These are phyloP conservation scores for Spialia ferax DNA, from an alignment of 2,888 invertebrate genomes.

Conservation along the genomic window DNA sequence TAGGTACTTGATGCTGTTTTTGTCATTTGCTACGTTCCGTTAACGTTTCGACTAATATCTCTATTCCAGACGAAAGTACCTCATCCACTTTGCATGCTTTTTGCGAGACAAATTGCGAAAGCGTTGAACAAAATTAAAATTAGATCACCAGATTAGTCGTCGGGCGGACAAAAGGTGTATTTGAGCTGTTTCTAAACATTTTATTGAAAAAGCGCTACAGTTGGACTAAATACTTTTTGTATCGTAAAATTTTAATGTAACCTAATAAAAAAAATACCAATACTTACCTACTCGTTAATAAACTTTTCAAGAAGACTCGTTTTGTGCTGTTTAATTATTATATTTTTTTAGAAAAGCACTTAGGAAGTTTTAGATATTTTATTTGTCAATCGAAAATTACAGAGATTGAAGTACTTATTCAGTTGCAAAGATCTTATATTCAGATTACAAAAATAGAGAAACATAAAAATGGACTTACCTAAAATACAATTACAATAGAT, in stretches of 20 bases:
- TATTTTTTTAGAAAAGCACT: too few relatives aligned
- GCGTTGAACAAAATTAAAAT: conserved; percentile 49
- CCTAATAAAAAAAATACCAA: too few relatives aligned
- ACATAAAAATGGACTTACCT: too few relatives aligned
- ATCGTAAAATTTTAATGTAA: not conserved
- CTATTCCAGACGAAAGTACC: conserved; percentile 59
- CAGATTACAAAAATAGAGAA: too few relatives aligned
- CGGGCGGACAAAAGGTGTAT: conserved; percentile 23
- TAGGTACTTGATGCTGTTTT: conserved; percentile 82
- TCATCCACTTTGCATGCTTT: conserved; percentile 59
- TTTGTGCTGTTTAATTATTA: too few relatives aligned
- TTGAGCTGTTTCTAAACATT: conserved; percentile 17
- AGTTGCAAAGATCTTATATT: too few relatives aligned
- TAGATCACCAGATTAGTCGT: conserved; percentile 47
- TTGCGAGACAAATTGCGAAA: conserved; percentile 54
- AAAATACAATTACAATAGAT: too few relatives aligned
- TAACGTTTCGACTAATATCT: conserved; percentile 71
- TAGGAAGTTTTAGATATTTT: too few relatives aligned
- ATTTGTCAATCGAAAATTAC: too few relatives aligned
- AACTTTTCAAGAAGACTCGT: too few relatives aligned
- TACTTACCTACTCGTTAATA: too few relatives aligned
- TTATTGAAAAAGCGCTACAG: not conserved
- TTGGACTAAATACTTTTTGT: not conserved
- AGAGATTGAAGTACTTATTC: too few relatives aligned
- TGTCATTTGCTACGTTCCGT: conserved; percentile 71